These are phyloP conservation scores for Nansenia antarctica DNA, from an alignment of 2,113 vertebrate species.

Conservation along the genomic window DNA sequence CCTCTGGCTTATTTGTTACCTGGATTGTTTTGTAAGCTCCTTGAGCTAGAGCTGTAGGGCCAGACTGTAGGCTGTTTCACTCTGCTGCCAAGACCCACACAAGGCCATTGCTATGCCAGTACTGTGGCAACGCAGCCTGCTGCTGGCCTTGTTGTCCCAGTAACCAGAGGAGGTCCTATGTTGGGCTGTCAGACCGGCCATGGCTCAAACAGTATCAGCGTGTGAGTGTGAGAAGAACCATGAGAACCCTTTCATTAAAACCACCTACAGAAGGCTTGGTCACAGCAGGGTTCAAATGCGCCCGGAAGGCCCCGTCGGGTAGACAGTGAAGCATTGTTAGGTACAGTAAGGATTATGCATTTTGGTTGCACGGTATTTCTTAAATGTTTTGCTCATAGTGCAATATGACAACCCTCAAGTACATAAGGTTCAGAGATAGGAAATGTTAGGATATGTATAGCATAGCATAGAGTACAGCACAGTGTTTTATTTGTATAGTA, in stretches of 20 bases:
- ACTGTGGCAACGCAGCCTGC: background rate
- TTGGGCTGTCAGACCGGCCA: background rate
- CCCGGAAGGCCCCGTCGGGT: too few relatives aligned
- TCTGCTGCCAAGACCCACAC: too few relatives aligned
- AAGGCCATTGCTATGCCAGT: background rate
- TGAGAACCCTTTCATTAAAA: background rate
- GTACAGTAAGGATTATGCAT: background rate
- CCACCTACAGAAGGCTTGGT: too few relatives aligned
- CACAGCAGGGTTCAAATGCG: too few relatives aligned
- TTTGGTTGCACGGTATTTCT: too few relatives aligned
- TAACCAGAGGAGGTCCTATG: slow-evolving; percentile 28
- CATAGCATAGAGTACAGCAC: too few relatives aligned
- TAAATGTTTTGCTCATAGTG: background rate
- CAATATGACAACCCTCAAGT: background rate
- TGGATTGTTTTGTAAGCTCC: too few relatives aligned
- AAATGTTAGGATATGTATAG: background rate
- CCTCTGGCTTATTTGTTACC: too few relatives aligned
- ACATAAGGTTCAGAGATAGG: too few relatives aligned
- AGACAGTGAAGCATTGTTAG: background rate
- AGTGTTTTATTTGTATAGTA: too few relatives aligned
- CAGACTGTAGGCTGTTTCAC: too few relatives aligned
- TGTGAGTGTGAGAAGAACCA: background rate
- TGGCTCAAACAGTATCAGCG: background rate
- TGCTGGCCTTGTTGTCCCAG: slow-evolving; percentile 34
- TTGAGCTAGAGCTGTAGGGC: too few relatives aligned